A percentile compares a stretch with the other conserved stretches of the same genome.
These are phyloP conservation scores for Channa striata DNA, from an alignment of 2,797 vertebrate species.

Conservation along the genomic window DNA sequence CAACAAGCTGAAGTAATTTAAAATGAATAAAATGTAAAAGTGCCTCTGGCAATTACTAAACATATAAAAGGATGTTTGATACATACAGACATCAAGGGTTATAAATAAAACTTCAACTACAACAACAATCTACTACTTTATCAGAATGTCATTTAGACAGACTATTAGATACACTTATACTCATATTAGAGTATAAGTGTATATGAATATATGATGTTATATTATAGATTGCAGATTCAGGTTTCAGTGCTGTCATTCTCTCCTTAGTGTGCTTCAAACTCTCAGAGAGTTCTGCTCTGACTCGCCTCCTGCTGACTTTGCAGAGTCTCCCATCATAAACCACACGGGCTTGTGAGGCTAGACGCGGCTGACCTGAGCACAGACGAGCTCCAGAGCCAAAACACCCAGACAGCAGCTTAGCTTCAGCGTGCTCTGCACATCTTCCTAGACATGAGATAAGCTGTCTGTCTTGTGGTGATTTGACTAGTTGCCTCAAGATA, in stretches of 20 bases:
- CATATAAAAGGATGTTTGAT: conserved; percentile 2
- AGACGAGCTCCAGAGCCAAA: conserved; percentile 70
- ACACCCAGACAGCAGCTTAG: conserved; percentile 74
- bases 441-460: conserved; percentile 79
- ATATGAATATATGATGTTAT: conserved; percentile 18
- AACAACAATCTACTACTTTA: neutral
- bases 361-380: conserved; percentile 75
- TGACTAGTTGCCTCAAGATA: conserved; percentile 58
- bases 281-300: conserved; percentile 68
- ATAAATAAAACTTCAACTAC: neutral
- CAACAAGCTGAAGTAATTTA: conserved; percentile 7
- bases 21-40: conserved; percentile 17
- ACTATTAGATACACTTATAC: too few relatives aligned
- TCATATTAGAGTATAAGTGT: neutral
- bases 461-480: conserved; percentile 76
- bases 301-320: conserved; percentile 80
- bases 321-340: conserved; percentile 76
- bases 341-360: conserved; percentile 73
- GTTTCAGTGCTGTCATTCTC: conserved; percentile 16
- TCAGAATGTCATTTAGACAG: too few relatives aligned
- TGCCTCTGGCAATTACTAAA: neutral
- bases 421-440: conserved; percentile 54
- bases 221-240: conserved; percentile 32
- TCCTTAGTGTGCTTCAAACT: conserved; percentile 39
- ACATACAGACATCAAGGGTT: neutral